Base-by-base conservation (phyloP, 2,797 vertebrate genomes). In the Phoeniculus purpureus region DNA sequence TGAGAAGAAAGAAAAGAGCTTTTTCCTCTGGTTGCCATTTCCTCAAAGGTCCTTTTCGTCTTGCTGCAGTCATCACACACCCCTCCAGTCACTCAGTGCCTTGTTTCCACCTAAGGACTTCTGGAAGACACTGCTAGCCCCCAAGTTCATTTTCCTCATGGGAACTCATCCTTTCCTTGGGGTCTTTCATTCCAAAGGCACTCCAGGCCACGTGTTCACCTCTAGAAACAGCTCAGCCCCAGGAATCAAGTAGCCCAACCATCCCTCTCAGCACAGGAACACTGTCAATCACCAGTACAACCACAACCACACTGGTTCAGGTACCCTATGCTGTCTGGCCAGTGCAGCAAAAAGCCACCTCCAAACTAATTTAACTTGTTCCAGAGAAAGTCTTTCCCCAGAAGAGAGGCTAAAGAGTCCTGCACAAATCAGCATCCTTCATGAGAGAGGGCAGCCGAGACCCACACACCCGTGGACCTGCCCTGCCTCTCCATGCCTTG, bases 371-470 rank as follows among this genome's bases (percentile, higher is more conserved):
- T 74, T 20, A 55, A 64, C 25, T 47, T 74, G 47, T 31, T 87
- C 29, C 15, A 18, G 59, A 87, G 48, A n/a, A 62, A 79, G 64
- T 55, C 22, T n/a, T 85, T 54, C 12, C 18, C 65, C 58, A 85
- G 58, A 83, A 18, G 23, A 93, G 40, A 71, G 20, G 31, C 64
- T 85, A 23, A 80, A 78, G 54, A 73, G 48, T 85, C 37, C 52
- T 77, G 15, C 2, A 5, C 45, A 71, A 80, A 71, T 23, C 45
- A 91, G 54, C 12, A 29, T 56, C 27, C 50, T 80, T 21, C 16
- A 5, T 43, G 58, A 34, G 23, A 79, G 23, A 85, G 64, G 40
- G 59, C 84, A 90, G n/a, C 3, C 1, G 31, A 86, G 51, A 87
- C 47, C 48, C 55, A 56, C 0, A 0, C 26, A 84, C 4, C 34